These are phyloP conservation scores for Microchrysa polita DNA, from an alignment of 2,888 invertebrate species.

Conservation along the genomic window DNA sequence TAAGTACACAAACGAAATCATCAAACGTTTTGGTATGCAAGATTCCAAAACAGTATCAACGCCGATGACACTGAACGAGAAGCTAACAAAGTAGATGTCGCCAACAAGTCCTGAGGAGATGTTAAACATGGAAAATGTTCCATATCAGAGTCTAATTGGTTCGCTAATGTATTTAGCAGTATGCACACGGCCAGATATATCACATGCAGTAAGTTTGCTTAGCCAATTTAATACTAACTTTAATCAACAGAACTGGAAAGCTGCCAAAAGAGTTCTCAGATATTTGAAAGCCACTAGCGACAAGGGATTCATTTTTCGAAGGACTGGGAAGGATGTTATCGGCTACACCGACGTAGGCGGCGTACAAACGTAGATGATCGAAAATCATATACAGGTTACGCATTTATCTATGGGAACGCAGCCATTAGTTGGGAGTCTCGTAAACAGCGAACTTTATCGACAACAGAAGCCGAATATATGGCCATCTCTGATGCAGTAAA, in stretches of 20 bases:
- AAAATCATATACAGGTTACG: constrained; percentile 41
- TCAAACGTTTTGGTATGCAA: constrained; percentile 49
- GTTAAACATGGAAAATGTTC: neutral
- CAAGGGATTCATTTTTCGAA: constrained; percentile 37
- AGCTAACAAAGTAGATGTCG: constrained; percentile 23
- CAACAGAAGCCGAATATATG: neutral
- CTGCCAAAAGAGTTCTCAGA: constrained; percentile 38
- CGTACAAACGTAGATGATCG: constrained; percentile 41
- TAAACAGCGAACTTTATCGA: neutral
- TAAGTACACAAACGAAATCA: constrained; percentile 49
- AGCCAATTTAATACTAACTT: constrained; percentile 46
- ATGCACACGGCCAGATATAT: constrained; percentile 51
- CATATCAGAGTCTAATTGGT: constrained; percentile 44
- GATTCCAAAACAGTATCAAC: constrained; percentile 49
- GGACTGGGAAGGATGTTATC: neutral
- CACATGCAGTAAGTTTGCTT: constrained; percentile 50
- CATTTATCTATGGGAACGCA: constrained; percentile 1
- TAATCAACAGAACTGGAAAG: constrained; percentile 36
- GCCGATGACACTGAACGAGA: constrained; percentile 42
- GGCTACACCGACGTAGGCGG: constrained; percentile 45
- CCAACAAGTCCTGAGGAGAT: neutral
- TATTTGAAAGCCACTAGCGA: constrained; percentile 42
- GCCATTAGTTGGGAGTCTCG: constrained; percentile 24
- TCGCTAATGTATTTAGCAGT: constrained; percentile 49
- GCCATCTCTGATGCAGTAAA: no score